A percentile compares a stretch with the other conserved stretches of the same genome.
These are phyloP conservation scores for Melanotaenia nigrans DNA, from an alignment of 2,797 vertebrate species.

Conservation along the genomic window DNA sequence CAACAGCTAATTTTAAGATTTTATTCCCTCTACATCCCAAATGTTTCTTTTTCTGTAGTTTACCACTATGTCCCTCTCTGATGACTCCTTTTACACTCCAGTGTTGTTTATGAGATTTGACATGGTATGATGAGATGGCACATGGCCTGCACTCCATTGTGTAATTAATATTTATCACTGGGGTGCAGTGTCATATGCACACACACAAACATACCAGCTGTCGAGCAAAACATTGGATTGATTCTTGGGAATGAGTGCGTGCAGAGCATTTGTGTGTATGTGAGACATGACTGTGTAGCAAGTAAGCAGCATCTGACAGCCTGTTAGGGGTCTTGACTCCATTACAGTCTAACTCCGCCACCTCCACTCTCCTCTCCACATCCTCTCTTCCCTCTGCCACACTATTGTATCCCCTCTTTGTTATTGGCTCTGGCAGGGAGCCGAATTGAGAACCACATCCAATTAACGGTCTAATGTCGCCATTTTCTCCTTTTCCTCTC, in stretches of 20 bases:
- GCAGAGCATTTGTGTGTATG: slow-evolving; percentile 13
- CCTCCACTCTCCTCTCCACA: slow-evolving; percentile 22
- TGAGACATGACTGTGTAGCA: slow-evolving; percentile 32
- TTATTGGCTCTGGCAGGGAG: slow-evolving; percentile 68
- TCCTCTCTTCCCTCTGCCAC: slow-evolving; percentile 13
- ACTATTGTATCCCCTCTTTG: slow-evolving; percentile 50
- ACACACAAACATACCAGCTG: slow-evolving; percentile 24
- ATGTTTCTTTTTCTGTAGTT: slow-evolving; percentile 10
- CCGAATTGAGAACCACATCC: slow-evolving; percentile 69
- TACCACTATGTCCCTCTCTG: slow-evolving; percentile 10
- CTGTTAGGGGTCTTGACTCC: slow-evolving; percentile 68
- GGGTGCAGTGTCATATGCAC: slow-evolving; percentile 30
- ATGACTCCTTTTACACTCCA: slow-evolving; percentile 19
- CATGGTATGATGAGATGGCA: slow-evolving; percentile 69
- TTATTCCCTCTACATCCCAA: background rate
- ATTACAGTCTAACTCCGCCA: slow-evolving; percentile 51
- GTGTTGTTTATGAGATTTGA: slow-evolving; percentile 66
- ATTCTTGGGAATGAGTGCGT: slow-evolving; percentile 16
- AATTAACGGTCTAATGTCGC: slow-evolving; percentile 67
- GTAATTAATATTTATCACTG: slow-evolving; percentile 80
- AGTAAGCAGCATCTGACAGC: slow-evolving; percentile 68
- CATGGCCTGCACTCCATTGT: slow-evolving; percentile 65
- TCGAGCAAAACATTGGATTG: slow-evolving; percentile 19
- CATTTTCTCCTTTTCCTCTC: slow-evolving; percentile 11
- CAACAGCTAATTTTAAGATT: slow-evolving; percentile 5